Percentiles rank a stretch among this genome's conserved stretches.
phyloP scores from a whole-genome alignment of 2,113 vertebrate species.

The Zapus hudsonius region DNA sequence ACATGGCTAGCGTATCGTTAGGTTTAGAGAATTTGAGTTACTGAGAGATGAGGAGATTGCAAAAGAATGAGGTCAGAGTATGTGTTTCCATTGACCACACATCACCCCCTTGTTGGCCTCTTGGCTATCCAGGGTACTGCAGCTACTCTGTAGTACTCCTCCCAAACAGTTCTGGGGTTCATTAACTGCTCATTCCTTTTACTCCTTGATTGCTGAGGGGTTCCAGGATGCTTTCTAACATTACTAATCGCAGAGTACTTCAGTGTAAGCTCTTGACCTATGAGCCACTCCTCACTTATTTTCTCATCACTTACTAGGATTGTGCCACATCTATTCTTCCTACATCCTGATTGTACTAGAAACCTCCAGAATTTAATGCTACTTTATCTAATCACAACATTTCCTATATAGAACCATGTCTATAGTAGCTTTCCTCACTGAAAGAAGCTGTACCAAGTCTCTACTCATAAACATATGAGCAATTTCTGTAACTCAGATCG shows the following conservation, averaged over 20 bases:
- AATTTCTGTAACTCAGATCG: conserved; percentile 50
- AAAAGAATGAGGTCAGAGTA: too few species aligned
- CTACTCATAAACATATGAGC: background rate
- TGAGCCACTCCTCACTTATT: background rate
- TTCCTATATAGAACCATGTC: background rate
- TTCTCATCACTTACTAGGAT: accelerated
- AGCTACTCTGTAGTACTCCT: background rate
- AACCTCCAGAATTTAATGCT: background rate
- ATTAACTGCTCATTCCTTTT: background rate
- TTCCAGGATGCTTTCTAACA: accelerated
- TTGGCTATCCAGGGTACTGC: background rate
- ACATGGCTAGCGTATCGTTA: background rate
- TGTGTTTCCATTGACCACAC: too few species aligned
- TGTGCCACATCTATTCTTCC: background rate
- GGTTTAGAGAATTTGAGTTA: background rate
- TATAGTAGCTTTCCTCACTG: background rate
- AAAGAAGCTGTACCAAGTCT: conserved; percentile 4
- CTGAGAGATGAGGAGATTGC: background rate
- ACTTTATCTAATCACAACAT: background rate
- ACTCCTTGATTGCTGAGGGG: background rate
- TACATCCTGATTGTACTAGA: background rate
- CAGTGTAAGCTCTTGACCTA: accelerated
- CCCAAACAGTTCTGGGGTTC: background rate
- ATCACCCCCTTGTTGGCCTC: background rate
- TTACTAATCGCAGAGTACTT: background rate